phyloP scores from a whole-genome alignment of 2,888 invertebrate genomes.

The Muscina levida region DNA sequence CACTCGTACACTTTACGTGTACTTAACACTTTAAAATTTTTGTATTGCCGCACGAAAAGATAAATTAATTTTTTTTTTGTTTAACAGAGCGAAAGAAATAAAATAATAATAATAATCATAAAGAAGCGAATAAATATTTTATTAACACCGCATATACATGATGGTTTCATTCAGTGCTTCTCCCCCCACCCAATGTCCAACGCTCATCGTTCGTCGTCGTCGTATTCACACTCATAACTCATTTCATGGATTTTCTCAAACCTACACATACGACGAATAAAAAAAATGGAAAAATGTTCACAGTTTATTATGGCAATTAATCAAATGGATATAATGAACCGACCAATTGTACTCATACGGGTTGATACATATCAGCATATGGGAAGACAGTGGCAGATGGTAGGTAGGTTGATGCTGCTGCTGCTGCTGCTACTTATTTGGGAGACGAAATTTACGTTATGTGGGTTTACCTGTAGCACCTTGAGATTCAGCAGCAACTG shows the following conservation, averaged over 20 bases:
- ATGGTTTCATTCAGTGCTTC: neutral
- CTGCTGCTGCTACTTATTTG: too few relatives aligned
- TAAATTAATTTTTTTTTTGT: too few relatives aligned
- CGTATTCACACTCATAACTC: constrained; percentile 16
- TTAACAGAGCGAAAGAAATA: neutral
- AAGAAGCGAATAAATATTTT: constrained; percentile 35
- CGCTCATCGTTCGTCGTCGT: neutral
- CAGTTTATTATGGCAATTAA: constrained; percentile 34
- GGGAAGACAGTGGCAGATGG: neutral
- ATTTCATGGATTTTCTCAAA: constrained; percentile 23
- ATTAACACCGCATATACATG: constrained; percentile 22
- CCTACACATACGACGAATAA: neutral
- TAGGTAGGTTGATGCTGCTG: neutral
- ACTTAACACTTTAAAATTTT: constrained; percentile 30
- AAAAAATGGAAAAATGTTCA: constrained; percentile 20
- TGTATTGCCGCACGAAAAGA: neutral
- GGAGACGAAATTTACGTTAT: neutral
- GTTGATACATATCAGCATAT: neutral
- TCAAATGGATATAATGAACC: constrained; percentile 17
- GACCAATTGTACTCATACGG: neutral
- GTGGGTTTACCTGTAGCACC: neutral
- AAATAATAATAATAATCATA: constrained; percentile 35
- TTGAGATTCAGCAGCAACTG: too few relatives aligned
- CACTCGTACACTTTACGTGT: neutral
- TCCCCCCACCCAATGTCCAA: neutral